Evolutionary conservation across 2,113 vertebrate species (phyloP).

Genomic region (Amazona vittata): DNA sequence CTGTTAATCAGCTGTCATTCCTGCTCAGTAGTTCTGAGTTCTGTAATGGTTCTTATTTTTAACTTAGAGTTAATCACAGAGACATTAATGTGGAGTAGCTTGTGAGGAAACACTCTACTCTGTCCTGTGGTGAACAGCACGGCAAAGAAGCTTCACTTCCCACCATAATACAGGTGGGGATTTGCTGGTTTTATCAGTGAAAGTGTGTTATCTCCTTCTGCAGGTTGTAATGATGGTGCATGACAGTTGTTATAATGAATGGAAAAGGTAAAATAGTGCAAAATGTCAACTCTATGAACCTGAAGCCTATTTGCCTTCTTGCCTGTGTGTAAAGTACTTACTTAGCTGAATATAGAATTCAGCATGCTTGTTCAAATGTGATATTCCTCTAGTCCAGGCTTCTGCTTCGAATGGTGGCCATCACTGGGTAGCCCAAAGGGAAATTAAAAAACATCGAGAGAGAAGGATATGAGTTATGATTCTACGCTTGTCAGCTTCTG

Average conservation of each 20-base stretch:
- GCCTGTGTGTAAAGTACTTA: background rate
- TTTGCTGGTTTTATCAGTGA: background rate
- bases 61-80: background rate
- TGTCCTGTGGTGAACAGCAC: background rate
- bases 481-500: background rate
- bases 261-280: background rate
- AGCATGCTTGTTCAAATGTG: accelerated
- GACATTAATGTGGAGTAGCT: background rate
- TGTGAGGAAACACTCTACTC: background rate
- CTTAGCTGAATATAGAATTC: background rate
- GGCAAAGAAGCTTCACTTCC: background rate
- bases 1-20: background rate
- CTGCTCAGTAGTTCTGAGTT: background rate
- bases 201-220: background rate
- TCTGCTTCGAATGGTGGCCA: background rate
- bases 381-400: background rate
- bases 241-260: background rate
- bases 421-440: no score
- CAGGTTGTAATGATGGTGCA: background rate
- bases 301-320: background rate
- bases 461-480: background rate
- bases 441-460: background rate
- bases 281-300: background rate
- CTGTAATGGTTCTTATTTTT: background rate
- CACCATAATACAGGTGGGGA: background rate